These are phyloP conservation scores for Baccha elongata DNA, from an alignment of 2,888 invertebrate species.

Conservation along the genomic window DNA sequence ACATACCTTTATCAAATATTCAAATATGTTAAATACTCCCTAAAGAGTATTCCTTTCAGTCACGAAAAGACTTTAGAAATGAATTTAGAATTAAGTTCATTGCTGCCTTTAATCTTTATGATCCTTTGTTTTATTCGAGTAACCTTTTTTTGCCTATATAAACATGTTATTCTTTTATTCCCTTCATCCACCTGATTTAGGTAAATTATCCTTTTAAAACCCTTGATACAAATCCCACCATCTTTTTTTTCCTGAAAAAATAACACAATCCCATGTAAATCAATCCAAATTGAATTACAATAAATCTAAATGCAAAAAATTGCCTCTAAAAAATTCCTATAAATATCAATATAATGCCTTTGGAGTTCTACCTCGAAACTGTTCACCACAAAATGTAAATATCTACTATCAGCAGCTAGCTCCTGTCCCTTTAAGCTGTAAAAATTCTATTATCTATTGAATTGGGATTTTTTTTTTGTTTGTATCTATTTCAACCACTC, in stretches of 20 bases:
- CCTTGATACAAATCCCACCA: not conserved
- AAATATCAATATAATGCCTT: constrained; percentile 31
- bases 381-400: constrained; percentile 15
- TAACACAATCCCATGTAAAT: constrained; percentile 13
- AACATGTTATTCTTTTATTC: not conserved
- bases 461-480: constrained; percentile 16
- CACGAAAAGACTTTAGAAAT: too few relatives aligned
- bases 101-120: not conserved
- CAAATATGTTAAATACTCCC: too few relatives aligned
- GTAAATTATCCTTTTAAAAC: constrained; percentile 1
- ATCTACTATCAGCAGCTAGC: not conserved
- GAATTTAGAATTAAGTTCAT: too few relatives aligned
- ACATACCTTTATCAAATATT: too few relatives aligned
- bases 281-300: constrained; percentile 47
- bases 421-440: constrained; percentile 14
- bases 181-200: not conserved
- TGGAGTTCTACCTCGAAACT: not conserved
- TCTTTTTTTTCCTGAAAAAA: not conserved
- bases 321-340: constrained; percentile 9
- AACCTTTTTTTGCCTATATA: not conserved
- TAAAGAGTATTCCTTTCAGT: too few relatives aligned
- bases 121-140: not conserved
- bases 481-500: constrained; percentile 23
- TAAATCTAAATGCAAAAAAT: constrained; percentile 18
- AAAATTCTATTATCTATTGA: constrained; percentile 55